Evolutionary conservation across 2,797 vertebrate species (phyloP).

Genomic region (Alauda arvensis): DNA sequence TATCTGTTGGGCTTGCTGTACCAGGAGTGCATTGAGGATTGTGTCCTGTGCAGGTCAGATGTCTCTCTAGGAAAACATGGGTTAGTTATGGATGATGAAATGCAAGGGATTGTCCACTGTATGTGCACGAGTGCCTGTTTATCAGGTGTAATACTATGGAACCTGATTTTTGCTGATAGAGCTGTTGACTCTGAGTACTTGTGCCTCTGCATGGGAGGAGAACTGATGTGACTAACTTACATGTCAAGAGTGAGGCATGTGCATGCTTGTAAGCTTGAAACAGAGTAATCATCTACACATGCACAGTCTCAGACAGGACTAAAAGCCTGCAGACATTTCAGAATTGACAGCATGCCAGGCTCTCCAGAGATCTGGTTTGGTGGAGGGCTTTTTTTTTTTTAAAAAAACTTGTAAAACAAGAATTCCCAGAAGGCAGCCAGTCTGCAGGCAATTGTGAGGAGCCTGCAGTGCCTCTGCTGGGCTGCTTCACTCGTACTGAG

Average conservation of each 20-base stretch:
- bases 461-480: fast-evolving
- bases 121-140: neutral
- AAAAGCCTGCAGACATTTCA: constrained; percentile 5
- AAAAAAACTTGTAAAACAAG: constrained; percentile 37
- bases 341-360: neutral
- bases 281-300: neutral
- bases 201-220: neutral
- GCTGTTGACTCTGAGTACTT: neutral
- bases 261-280: neutral
- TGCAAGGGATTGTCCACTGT: neutral
- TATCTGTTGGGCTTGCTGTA: neutral
- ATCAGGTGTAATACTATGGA: neutral
- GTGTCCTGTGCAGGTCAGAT: neutral
- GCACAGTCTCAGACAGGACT: neutral
- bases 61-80: neutral
- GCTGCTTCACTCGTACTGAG: fast-evolving
- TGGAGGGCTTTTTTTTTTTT: neutral
- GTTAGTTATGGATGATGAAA: neutral
- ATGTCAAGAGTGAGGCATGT: neutral
- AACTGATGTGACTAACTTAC: neutral
- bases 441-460: neutral
- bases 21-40: neutral
- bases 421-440: neutral
- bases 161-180: neutral
- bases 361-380: neutral